These are phyloP conservation scores for Zoanthus solanderi DNA, from an alignment of 92 coral and sea anemone species.

Conservation along the genomic window DNA sequence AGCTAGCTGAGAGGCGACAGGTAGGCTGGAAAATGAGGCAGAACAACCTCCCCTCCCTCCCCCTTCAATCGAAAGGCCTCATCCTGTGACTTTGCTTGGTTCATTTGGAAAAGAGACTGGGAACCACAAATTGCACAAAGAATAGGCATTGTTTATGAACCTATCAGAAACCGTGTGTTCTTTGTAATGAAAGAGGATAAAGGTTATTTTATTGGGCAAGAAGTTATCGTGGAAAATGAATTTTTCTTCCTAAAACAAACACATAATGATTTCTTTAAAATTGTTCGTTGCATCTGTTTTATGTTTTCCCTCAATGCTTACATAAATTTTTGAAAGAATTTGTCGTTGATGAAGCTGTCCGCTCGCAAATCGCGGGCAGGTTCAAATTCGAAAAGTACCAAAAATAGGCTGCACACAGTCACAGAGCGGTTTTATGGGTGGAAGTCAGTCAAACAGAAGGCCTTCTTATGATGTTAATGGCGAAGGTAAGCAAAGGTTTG, in stretches of 20 bases:
- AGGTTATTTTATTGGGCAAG: constrained; percentile 11
- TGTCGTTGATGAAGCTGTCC: constrained; percentile 82
- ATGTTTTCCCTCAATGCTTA: not conserved
- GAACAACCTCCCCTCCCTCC: no score
- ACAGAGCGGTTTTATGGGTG: constrained; percentile 82
- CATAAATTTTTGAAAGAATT: constrained; percentile 18
- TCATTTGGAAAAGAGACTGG: constrained; percentile 19
- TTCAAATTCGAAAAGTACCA: constrained; percentile 66
- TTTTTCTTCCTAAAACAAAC: not conserved
- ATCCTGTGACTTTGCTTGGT: no score
- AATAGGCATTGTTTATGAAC: not conserved
- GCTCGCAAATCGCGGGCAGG: constrained; percentile 84
- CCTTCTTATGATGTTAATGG: constrained; percentile 94
- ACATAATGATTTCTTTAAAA: not conserved
- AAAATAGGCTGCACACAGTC: constrained; percentile 88
- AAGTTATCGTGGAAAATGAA: constrained; percentile 12
- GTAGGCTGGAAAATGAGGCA: no score
- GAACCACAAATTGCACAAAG: not conserved
- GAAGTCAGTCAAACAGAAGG: constrained; percentile 81
- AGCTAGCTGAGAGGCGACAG: no score
- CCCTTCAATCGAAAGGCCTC: no score
- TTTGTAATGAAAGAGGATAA: not conserved
- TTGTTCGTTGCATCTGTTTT: not conserved
- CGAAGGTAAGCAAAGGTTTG: constrained; percentile 69
- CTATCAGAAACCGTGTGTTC: not conserved